A percentile compares a stretch with the other conserved stretches of the same genome.
Evolutionary conservation across 1,140 invertebrate species (phyloP).

Genomic region (Lepeophtheirus salmonis): DNA sequence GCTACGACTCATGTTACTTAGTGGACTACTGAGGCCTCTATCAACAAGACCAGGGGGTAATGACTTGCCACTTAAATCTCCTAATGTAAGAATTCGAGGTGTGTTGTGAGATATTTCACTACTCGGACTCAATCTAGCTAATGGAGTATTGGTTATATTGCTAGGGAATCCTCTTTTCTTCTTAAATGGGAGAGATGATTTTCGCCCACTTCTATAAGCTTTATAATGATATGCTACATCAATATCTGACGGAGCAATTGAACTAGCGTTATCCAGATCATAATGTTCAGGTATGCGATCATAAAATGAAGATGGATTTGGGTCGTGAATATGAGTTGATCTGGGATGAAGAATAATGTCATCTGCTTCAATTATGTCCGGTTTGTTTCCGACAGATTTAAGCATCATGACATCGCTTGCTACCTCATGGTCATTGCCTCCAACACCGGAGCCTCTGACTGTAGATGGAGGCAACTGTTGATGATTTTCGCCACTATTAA

Average conservation of each 20-base stretch:
- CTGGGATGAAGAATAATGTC: constrained; percentile 52
- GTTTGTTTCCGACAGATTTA: constrained; percentile 32
- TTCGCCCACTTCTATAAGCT: constrained; percentile 50
- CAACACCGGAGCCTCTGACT: constrained; percentile 27
- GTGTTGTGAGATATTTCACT: constrained; percentile 76
- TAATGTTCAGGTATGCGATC: constrained; percentile 52
- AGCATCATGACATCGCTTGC: constrained; percentile 28
- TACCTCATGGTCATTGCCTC: constrained; percentile 37
- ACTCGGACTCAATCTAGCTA: constrained; percentile 70
- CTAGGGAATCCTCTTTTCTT: constrained; percentile 20
- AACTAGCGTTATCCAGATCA: constrained; percentile 87
- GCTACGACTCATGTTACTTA: constrained; percentile 33
- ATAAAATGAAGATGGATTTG: constrained; percentile 16
- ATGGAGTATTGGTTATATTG: constrained; percentile 60
- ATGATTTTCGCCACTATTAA: constrained; percentile 11
- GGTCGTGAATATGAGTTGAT: constrained; percentile 23
- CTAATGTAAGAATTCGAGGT: constrained; percentile 67
- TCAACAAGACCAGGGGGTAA: constrained; percentile 57
- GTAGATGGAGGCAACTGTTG: constrained; percentile 8
- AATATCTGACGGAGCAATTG: constrained; percentile 88
- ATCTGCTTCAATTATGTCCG: constrained; percentile 80
- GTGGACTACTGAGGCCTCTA: constrained; percentile 31
- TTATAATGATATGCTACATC: constrained; percentile 93
- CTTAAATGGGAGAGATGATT: constrained; percentile 23
- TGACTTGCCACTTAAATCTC: constrained; percentile 80